Base-by-base conservation (phyloP, 1,140 invertebrate species). In the Laodelphax striatellus region DNA sequence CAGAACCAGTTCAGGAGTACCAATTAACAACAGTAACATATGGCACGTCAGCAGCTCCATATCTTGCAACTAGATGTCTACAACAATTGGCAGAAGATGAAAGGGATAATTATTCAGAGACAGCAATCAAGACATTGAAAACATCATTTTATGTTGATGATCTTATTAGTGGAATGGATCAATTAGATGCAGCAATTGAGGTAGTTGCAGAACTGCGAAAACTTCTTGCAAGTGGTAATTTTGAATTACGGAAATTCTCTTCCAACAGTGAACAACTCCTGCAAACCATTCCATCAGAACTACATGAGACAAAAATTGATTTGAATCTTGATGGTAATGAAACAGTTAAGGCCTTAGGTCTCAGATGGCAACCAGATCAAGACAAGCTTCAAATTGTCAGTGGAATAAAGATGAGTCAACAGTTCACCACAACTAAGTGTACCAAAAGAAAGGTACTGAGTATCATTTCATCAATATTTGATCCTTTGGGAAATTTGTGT, bases 131-230 rank as follows among this genome's bases (percentile, higher is more conserved):
- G 17, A 17, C 38, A 28, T 21, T 64, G 14, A 24, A 59, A 54
- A 43, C 56, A 10, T 42, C 56, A 22, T 55, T 59, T 16, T 64
- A 54, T 53, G 57, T 64, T 2, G 63, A 63, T 46, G 50, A 65
- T 58, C 17, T 50, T 16, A 10, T 65, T 1, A 54, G 46, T 0
- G 64, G 61, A 19, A 16, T 52, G 0, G 38, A 34, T 38, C 21
- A 24, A n/a, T 16, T 64, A n/a, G 19, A 38, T 31, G 16, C 41
- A 16, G 46, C 58, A 31, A 19, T 55, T n/a, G 5, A 44, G 57
- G 28, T 57, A 17, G 46, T 50, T 8, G 6, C 46, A 19, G 46
- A 50, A 11, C 6, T 50, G 5, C 46, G 5, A 50, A 16, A n/a
- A 16, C 43, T 46, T 19, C 43, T 13, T 22, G 21, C 46, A n/a